A percentile compares a stretch with the other conserved stretches of the same genome.
These are phyloP conservation scores for Taenaris catops DNA, from an alignment of 2,888 invertebrate species.

Conservation along the genomic window DNA sequence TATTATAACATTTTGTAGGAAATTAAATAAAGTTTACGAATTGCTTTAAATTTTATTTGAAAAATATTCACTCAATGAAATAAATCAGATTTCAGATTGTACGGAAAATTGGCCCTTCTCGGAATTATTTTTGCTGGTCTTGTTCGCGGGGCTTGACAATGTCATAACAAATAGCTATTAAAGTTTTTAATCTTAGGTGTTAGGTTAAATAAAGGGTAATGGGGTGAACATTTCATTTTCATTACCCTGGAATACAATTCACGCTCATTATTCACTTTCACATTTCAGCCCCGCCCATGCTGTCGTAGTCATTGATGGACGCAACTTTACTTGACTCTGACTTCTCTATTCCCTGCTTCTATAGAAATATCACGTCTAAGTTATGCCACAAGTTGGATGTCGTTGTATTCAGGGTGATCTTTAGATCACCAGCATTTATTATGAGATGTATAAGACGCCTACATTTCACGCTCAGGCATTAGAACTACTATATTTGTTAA, in stretches of 20 bases:
- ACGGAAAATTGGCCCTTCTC: too few relatives aligned
- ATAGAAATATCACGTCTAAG: slow-evolving; percentile 11
- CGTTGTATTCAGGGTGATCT: not conserved
- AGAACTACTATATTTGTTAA: slow-evolving; percentile 2
- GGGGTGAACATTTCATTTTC: slow-evolving; percentile 19
- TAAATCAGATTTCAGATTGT: too few relatives aligned
- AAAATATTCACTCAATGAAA: too few relatives aligned
- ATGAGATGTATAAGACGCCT: too few relatives aligned
- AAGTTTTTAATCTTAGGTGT: not conserved
- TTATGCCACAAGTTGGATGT: slow-evolving; percentile 3
- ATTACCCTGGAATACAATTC: slow-evolving; percentile 20
- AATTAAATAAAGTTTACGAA: too few relatives aligned
- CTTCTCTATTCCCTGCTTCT: slow-evolving; percentile 7
- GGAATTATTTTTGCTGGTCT: too few relatives aligned
- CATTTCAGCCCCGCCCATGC: slow-evolving; percentile 15
- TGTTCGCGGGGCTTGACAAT: too few relatives aligned
- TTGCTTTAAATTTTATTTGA: too few relatives aligned
- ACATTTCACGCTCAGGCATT: not conserved
- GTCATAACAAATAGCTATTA: too few relatives aligned
- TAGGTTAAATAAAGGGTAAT: slow-evolving; percentile 15
- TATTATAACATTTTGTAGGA: too few relatives aligned
- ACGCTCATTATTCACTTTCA: slow-evolving; percentile 20
- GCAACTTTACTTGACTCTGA: slow-evolving; percentile 10
- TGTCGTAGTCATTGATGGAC: slow-evolving; percentile 21
- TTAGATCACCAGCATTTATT: too few relatives aligned